Base-by-base conservation (phyloP, 2,113 vertebrate species). In the Saguinus midas region DNA sequence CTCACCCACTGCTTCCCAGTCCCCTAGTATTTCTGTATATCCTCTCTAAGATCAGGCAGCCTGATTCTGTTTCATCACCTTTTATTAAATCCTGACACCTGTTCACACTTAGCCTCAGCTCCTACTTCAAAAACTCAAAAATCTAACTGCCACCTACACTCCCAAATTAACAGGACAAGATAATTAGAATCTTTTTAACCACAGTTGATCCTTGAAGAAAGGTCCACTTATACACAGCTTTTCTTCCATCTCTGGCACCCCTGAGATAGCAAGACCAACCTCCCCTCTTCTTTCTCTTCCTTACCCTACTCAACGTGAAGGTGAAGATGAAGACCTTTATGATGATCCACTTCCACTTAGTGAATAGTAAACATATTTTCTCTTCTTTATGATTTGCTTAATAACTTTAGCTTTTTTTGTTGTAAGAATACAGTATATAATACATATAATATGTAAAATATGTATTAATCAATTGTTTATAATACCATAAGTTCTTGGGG, bases 91-190 rank as follows among this genome's bases (percentile, higher is more conserved):
- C 61, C 86, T 89, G 10, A 72, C 27, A 88, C 17, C 72, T 88
- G 21, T 52, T 81, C 37, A 85, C 72, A 16, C 16, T 88, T 80
- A 95, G 72, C 55, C 64, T 61, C 40, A 61, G 70, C 61, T 96
- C 91, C 70, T 90, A 23, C 61, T 85, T 95, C 81, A 92, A 90
- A 97, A 40, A 6, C 50, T 92, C 80, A 48, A 87, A 92, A 94
- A 78, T 55, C n/a, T 37, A 91, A 70, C 45, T n/a, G 8, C 35
- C 58, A 73, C 64, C 21, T 79, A 27, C 6, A 82, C 29, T 81
- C 68, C 68, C 66, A 96, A 91, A 87, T 94, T 66, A 94, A 93
- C 1, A 91, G 45, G 37, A 90, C 52, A 83, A 79, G 14, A 94
- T 55, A 76, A 75, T 37, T 75, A 40, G 45, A 94, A 57, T 5